These are phyloP conservation scores for Rhabdornis inornatus DNA, from an alignment of 2,113 vertebrate genomes.

Conservation along the genomic window DNA sequence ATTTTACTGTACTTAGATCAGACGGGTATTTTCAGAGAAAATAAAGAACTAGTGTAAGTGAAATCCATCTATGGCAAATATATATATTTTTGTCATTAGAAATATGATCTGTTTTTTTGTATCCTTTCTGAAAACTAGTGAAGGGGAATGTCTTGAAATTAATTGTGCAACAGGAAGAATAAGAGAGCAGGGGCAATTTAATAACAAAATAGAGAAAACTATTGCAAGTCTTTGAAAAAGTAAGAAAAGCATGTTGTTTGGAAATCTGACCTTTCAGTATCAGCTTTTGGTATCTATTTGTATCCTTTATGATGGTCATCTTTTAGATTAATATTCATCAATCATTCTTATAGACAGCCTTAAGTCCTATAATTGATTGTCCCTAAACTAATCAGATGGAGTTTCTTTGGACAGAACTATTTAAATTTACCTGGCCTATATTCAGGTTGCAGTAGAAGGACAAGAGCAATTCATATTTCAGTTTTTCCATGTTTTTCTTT, in stretches of 20 bases:
- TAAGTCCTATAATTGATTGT: not conserved
- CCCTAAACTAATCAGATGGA: not conserved
- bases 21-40: not conserved
- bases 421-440: not conserved
- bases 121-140: not conserved
- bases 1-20: not conserved
- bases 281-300: not conserved
- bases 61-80: not conserved
- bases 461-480: not conserved
- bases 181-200: not conserved
- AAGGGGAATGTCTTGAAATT: not conserved
- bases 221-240: not conserved
- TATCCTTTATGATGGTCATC: not conserved
- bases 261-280: not conserved
- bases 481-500: not conserved
- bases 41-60: not conserved
- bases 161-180: not conserved
- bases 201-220: not conserved
- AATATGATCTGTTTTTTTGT: not conserved
- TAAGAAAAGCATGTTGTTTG: not conserved
- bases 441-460: not conserved
- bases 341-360: not conserved
- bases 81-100: not conserved
- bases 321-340: not conserved
- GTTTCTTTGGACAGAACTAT: not conserved